Evolutionary conservation across 2,113 vertebrate species (phyloP).

Genomic region (Antigone vipio): DNA sequence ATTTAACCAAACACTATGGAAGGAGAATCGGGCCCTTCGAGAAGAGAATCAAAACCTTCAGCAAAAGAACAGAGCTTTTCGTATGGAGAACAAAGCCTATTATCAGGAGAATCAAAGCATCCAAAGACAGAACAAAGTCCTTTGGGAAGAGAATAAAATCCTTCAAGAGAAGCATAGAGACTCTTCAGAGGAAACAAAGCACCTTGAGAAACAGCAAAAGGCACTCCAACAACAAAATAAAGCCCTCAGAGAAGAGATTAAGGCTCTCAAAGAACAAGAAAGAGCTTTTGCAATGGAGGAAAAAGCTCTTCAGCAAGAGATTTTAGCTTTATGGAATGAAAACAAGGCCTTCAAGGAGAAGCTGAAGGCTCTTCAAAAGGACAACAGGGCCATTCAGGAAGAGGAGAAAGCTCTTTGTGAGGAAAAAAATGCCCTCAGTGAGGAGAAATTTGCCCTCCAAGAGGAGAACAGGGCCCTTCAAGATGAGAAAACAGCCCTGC

Average conservation of each 20-base stretch:
- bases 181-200: background rate
- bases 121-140: background rate
- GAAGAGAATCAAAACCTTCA: background rate
- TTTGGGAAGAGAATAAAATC: background rate
- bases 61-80: background rate
- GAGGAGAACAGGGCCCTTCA: background rate
- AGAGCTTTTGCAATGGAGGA: slow-evolving; percentile 1
- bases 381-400: background rate
- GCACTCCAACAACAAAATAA: background rate
- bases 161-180: background rate
- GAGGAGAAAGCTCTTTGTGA: background rate
- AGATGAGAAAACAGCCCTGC: background rate
- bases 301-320: slow-evolving; percentile 6
- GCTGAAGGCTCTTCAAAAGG: background rate
- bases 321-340: background rate
- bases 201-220: background rate
- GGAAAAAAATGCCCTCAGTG: background rate
- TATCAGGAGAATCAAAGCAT: background rate
- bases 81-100: background rate
- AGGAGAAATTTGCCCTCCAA: slow-evolving; percentile 21
- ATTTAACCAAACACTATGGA: background rate
- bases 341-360: slow-evolving; percentile 17
- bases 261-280: background rate
- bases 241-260: slow-evolving; percentile 11
- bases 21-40: background rate